Base-by-base conservation (phyloP, 2,888 invertebrate species). In the Tiliacea aurago region DNA sequence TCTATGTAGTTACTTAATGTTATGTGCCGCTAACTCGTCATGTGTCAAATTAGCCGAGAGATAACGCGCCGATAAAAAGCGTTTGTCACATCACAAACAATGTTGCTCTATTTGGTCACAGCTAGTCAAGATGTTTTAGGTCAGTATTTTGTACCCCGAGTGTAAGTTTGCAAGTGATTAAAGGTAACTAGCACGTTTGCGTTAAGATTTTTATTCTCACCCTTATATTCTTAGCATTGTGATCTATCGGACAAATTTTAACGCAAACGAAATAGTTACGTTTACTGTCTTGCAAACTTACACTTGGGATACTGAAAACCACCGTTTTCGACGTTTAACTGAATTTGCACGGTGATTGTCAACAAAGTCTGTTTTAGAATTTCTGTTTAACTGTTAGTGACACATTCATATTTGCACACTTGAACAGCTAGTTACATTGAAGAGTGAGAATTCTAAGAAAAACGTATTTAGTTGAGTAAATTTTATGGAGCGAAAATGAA, bases 21-120 rank as follows among this genome's bases (percentile, higher is more conserved):
- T 74, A 70, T 74, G 62, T 70, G 69, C 71, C 41, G 55, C 67
- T 80, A 80, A 81, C 81, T 78, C 65, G 79, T 80, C 85, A 84
- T 73, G 70, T 85, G 87, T 87, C 87, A 86, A 86, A 87, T 83
- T 87, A 87, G 66, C 41, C 20, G 11, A 45, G 59, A 76, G 81
- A 85, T 84, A 84, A 81, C 67, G 71, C 77, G 79, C 72, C 79
- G 53, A 76, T 68, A 85, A 85, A 81, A 83, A 87, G 20, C 67
- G 59, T 73, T 76, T 79, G 47, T 20, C 23, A 28, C 72, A 69
- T 20, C n/a, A 28, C 72, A 69, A 73, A 75, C 58, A 76, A 41
- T 70, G 75, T 55, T 23, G 3, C 55, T 47, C 18, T 73, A 23
- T 78, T 80, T 80, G 23, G 45, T 68, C 63, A 83, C 70, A 55